These are phyloP conservation scores for Microtus montanus DNA, from an alignment of 2,113 vertebrate genomes.

Conservation along the genomic window DNA sequence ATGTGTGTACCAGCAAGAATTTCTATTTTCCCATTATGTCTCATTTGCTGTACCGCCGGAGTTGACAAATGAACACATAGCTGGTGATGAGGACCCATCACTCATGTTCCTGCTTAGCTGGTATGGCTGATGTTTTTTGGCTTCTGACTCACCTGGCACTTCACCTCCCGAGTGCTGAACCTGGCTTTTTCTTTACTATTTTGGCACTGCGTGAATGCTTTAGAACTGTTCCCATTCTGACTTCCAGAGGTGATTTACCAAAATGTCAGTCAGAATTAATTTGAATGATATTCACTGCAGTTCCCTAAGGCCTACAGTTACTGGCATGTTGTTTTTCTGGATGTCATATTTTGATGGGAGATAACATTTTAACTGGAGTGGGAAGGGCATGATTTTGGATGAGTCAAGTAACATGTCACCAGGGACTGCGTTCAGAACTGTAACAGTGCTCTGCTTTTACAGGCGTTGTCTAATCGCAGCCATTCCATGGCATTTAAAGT, in stretches of 20 bases:
- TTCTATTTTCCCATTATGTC: not conserved
- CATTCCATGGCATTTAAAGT: constrained; percentile 67
- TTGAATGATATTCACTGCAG: constrained; percentile 72
- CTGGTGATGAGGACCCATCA: constrained; percentile 38
- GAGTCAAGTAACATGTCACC: constrained; percentile 72
- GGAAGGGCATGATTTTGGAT: constrained; percentile 76
- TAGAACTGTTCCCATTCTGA: constrained; percentile 74
- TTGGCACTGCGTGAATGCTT: constrained; percentile 73
- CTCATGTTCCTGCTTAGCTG: constrained; percentile 21
- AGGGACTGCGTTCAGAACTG: constrained; percentile 69
- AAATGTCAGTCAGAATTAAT: constrained; percentile 80
- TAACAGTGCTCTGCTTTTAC: constrained; percentile 63
- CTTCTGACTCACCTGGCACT: constrained; percentile 47
- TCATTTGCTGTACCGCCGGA: constrained; percentile 20
- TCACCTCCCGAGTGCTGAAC: constrained; percentile 46
- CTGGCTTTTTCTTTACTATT: constrained; percentile 61
- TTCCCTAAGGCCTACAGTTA: constrained; percentile 76
- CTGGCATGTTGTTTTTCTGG: constrained; percentile 79
- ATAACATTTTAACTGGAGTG: constrained; percentile 77
- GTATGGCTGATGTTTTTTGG: constrained; percentile 60
- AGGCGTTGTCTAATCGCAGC: constrained; percentile 65
- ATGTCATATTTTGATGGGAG: constrained; percentile 81
- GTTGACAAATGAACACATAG: not conserved
- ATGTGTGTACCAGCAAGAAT: not conserved
- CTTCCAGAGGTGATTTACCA: constrained; percentile 80